Evolutionary conservation across 2,113 vertebrate species (phyloP).

Genomic region (Xerus inauris): DNA sequence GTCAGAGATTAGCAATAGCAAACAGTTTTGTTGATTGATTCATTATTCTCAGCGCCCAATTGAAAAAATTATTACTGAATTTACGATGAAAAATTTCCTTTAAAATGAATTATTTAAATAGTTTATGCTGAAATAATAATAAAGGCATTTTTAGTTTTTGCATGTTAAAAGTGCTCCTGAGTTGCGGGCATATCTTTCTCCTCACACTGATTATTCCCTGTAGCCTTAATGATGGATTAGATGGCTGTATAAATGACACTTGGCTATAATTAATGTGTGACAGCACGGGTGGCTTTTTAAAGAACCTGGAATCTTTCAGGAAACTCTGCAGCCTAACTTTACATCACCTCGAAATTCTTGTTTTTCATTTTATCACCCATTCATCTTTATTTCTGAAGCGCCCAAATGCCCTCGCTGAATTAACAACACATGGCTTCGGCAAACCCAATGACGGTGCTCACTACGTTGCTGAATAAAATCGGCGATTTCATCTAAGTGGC

Average conservation of each 20-base stretch:
- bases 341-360: neutral
- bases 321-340: neutral
- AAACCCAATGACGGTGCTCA: neutral
- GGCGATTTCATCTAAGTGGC: constrained; percentile 46
- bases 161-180: neutral
- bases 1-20: constrained; percentile 79
- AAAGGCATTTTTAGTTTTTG: constrained; percentile 50
- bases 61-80: constrained; percentile 76
- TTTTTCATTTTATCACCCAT: neutral
- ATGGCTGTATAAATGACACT: constrained; percentile 32
- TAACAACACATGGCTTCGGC: constrained; percentile 32
- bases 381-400: constrained; percentile 37
- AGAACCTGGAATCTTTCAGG: neutral
- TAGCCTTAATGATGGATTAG: constrained; percentile 25
- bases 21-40: constrained; percentile 79
- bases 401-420: neutral
- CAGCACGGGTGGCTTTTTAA: neutral
- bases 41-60: constrained; percentile 69
- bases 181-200: neutral
- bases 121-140: constrained; percentile 63
- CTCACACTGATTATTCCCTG: constrained; percentile 17
- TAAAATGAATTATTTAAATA: constrained; percentile 75
- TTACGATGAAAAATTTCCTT: constrained; percentile 71
- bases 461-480: constrained; percentile 12
- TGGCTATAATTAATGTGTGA: constrained; percentile 6